phyloP scores from a whole-genome alignment of 2,797 vertebrate species.

The Heterohyrax brucei region DNA sequence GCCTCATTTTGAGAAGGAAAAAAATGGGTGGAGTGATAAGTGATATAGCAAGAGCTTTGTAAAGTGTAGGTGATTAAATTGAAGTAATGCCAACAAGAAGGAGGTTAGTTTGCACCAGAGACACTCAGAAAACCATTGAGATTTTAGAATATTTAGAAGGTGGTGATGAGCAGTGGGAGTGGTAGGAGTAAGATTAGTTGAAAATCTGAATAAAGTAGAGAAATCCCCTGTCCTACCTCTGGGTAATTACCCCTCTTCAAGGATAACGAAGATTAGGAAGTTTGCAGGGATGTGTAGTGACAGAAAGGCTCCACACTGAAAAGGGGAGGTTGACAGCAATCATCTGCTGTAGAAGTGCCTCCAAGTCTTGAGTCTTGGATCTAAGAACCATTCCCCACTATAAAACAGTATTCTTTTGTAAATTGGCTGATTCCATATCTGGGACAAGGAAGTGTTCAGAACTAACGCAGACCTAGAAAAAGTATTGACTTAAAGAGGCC shows the following conservation, averaged over 20 bases:
- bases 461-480: slow-evolving; percentile 9
- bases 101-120: not conserved
- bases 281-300: not conserved
- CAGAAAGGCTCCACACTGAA: not conserved
- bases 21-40: not conserved
- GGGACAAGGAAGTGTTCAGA: slow-evolving; percentile 2
- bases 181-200: not conserved
- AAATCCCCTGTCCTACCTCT: rapidly evolving
- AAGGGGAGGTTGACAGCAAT: not conserved
- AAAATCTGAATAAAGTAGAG: not conserved
- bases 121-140: not conserved
- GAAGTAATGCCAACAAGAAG: not conserved
- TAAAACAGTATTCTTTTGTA: not conserved
- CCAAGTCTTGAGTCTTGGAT: not conserved
- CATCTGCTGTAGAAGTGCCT: not conserved
- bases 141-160: not conserved
- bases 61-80: not conserved
- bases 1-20: slow-evolving; percentile 39
- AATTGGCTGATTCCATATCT: not conserved
- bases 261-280: not conserved
- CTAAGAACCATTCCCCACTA: not conserved
- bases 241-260: not conserved
- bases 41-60: not conserved
- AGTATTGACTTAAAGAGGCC: not conserved
- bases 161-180: not conserved